These are phyloP conservation scores for Keiferia lycopersicella DNA, from an alignment of 2,888 invertebrate genomes.

Conservation along the genomic window DNA sequence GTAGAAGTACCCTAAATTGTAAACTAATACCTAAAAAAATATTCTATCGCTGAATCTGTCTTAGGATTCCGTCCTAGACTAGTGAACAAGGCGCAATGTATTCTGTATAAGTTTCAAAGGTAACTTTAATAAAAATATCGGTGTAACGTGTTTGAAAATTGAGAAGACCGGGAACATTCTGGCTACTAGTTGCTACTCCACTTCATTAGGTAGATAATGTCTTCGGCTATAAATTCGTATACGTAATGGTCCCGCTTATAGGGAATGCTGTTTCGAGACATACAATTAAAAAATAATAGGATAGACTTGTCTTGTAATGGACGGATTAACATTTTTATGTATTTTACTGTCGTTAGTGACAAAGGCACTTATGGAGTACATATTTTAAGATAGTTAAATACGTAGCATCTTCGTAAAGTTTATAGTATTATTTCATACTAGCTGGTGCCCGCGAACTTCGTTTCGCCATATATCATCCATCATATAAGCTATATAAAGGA, in stretches of 20 bases:
- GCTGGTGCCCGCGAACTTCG: too few relatives aligned
- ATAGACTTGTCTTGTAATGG: conserved; percentile 4
- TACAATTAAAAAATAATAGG: conserved; percentile 18
- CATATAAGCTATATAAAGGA: too few relatives aligned
- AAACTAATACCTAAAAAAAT: too few relatives aligned
- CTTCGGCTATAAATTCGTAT: conserved; percentile 44
- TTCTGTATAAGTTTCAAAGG: neutral
- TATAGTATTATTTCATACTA: too few relatives aligned
- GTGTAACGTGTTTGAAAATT: conserved; percentile 39
- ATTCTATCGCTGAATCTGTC: too few relatives aligned
- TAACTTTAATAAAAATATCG: conserved; percentile 28
- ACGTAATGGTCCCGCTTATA: conserved; percentile 42
- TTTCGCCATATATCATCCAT: too few relatives aligned
- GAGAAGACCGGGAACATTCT: conserved; percentile 27
- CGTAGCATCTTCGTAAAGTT: too few relatives aligned
- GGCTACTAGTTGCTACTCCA: conserved; percentile 32
- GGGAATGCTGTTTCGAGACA: conserved; percentile 30
- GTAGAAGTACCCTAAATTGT: too few relatives aligned
- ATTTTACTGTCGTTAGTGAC: conserved; percentile 7
- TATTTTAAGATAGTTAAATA: neutral
- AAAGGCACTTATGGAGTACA: conserved; percentile 3
- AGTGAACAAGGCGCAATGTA: neutral
- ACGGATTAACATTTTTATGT: neutral
- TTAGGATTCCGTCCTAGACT: too few relatives aligned
- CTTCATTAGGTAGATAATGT: conserved; percentile 46